A percentile compares a stretch with the other conserved stretches of the same genome.
Conservation (phyloP, 1,140 invertebrate genomes). For the Megathymus violae region DNA sequence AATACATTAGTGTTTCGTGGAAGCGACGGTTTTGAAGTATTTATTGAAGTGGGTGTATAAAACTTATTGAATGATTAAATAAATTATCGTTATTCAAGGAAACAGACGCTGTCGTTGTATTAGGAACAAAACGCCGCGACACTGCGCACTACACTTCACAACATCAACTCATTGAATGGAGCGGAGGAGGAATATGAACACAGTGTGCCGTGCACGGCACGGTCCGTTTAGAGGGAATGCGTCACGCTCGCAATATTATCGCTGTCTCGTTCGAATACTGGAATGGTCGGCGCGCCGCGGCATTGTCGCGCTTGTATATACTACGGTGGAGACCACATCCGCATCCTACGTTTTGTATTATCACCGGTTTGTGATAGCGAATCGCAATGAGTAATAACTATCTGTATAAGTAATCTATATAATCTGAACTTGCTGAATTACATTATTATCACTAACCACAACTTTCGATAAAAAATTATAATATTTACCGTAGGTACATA, state of each 20-base stretch:
- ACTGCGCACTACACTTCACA: conserved; percentile 13
- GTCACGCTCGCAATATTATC: conserved; percentile 24
- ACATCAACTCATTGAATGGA: conserved; percentile 15
- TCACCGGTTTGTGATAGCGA: too few species aligned
- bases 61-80: conserved; percentile 2
- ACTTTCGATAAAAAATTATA: too few species aligned
- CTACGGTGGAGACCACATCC: too few species aligned
- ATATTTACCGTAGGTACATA: too few species aligned
- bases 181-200: conserved; percentile 7
- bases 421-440: too few species aligned
- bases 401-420: too few species aligned
- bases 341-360: too few species aligned
- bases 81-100: not conserved
- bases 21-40: conserved; percentile 7
- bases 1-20: conserved; percentile 28
- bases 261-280: conserved; percentile 33
- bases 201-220: conserved; percentile 13
- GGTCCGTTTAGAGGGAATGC: conserved; percentile 15
- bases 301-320: too few species aligned
- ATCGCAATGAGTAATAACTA: too few species aligned
- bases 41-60: not conserved
- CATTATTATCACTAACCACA: too few species aligned
- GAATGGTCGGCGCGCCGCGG: not conserved
- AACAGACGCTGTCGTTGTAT: not conserved
- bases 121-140: too few species aligned